Conservation (phyloP, 2,113 vertebrate genomes). For the Cryptomyrus ogoouensis region DNA sequence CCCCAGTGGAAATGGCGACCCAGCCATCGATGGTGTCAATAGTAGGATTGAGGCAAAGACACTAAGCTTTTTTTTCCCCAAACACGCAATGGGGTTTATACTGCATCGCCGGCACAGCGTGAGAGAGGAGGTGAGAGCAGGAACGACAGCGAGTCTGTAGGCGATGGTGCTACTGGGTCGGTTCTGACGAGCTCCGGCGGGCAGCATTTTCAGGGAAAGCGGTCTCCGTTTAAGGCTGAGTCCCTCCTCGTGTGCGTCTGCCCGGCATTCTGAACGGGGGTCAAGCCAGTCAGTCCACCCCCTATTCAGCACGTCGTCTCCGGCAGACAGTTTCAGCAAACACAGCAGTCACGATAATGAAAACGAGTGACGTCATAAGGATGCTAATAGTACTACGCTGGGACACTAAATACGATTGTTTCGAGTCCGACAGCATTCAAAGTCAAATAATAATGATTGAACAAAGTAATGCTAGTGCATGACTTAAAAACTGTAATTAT, state of each 20-base stretch:
- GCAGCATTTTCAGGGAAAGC: conserved; percentile 58
- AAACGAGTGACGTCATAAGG: conserved; percentile 7
- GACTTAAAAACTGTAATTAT: conserved; percentile 31
- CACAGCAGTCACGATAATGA: conserved; percentile 1
- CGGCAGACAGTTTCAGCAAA: conserved; percentile 29
- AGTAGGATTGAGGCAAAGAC: conserved; percentile 54
- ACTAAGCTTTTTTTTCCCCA: conserved; percentile 23
- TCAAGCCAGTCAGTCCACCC: not conserved
- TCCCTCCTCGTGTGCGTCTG: conserved; percentile 30
- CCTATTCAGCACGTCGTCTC: conserved; percentile 39
- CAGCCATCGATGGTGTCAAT: conserved; percentile 45
- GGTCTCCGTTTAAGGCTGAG: conserved; percentile 62
- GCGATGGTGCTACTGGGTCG: conserved; percentile 52
- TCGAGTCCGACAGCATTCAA: conserved; percentile 15
- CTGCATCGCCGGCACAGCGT: not conserved
- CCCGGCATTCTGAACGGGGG: not conserved
- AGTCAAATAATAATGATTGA: conserved; percentile 27
- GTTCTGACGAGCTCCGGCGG: conserved; percentile 51
- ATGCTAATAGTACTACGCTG: conserved; percentile 33
- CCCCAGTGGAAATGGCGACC: conserved; percentile 55
- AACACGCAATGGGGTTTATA: conserved; percentile 26
- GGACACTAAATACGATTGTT: conserved; percentile 26
- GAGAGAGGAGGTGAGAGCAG: not conserved
- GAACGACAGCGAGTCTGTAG: conserved; percentile 21
- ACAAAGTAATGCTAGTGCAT: conserved; percentile 29